Evolutionary conservation across 2,113 vertebrate genomes (phyloP), one percentile per base, ranked within the genome.

Genomic region (Hymenochirus boettgeri): DNA sequence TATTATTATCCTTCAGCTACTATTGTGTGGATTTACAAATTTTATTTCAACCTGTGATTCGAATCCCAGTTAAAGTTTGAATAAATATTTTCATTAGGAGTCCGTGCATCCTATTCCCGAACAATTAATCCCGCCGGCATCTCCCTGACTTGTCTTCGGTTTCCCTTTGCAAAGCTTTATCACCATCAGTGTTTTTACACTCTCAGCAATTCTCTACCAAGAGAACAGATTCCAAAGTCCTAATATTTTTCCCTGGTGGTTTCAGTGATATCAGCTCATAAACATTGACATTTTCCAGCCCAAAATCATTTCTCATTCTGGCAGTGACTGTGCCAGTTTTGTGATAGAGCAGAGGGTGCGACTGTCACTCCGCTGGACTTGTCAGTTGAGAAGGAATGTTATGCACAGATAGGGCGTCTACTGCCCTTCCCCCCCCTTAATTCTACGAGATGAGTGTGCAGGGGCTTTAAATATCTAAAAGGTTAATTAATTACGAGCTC

Each of bases 261-360:
- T 53, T 54, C 33, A 45, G 8, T 60, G 57, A 60, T 69, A 69
- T 52, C 65, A 24, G 65, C 65, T 59, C 47, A 51, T 67, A 69
- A 69, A 60, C 53, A 57, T 47, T 69, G 65, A 69, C 65, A 69
- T 60, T 69, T 69, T n/a, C 57, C 59, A 57, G 45, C 18, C 47
- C 39, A 67, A 35, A 67, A 59, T 59, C 15, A 59, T 67, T 67
- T 59, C n/a, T 26, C 26, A 69, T 59, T 53, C 56, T 19, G 10
- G 65, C 65, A 22, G 47, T 33, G 47, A 18, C n/a, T 13, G 47
- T 53, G 65, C 56, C 56, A 66, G 29, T 55, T 25, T 42, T 13
- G 27, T 19, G 45, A 58, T 26, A 51, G 42, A 57, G 45, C 42
- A 24, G 64, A 59, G 55, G 64, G 27, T 19, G 63, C 31, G n/a